Conservation (phyloP, 2,888 invertebrate genomes). For the Melipona beecheii region DNA sequence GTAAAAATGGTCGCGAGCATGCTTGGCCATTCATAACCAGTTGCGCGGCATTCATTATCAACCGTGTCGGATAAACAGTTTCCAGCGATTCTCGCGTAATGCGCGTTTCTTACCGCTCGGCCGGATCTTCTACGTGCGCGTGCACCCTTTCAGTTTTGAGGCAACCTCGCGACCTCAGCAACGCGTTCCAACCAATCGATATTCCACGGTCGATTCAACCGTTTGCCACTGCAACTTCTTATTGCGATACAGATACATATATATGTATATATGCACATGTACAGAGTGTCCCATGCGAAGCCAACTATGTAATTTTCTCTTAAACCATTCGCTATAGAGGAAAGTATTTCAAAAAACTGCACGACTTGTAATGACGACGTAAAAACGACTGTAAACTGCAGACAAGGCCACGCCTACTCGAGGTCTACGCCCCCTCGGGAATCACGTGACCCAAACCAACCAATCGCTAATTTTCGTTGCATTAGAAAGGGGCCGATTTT, state of each 20-base stretch:
- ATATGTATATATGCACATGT: neutral
- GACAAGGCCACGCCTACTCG: no score
- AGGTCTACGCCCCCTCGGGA: no score
- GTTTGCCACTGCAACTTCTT: constrained; percentile 15
- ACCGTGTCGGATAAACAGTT: constrained; percentile 73
- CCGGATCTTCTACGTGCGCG: constrained; percentile 11
- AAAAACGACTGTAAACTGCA: no score
- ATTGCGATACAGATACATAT: constrained; percentile 19
- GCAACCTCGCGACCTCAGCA: constrained; percentile 45
- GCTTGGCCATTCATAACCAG: constrained; percentile 79
- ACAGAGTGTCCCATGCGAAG: no score
- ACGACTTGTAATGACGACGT: no score
- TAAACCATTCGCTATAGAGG: no score
- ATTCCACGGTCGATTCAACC: constrained; percentile 35
- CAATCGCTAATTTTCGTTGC: no score
- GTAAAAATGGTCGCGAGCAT: constrained; percentile 73
- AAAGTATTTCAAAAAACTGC: no score
- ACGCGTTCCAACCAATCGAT: constrained; percentile 44
- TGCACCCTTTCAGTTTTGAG: constrained; percentile 43
- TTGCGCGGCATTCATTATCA: constrained; percentile 80
- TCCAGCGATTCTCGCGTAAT: constrained; percentile 68
- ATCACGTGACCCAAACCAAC: no score
- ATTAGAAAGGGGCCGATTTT: no score
- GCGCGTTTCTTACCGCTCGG: constrained; percentile 54
- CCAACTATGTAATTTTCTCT: no score